Evolutionary conservation across 2,888 invertebrate species (phyloP).

Genomic region (Rotaria macrura): DNA sequence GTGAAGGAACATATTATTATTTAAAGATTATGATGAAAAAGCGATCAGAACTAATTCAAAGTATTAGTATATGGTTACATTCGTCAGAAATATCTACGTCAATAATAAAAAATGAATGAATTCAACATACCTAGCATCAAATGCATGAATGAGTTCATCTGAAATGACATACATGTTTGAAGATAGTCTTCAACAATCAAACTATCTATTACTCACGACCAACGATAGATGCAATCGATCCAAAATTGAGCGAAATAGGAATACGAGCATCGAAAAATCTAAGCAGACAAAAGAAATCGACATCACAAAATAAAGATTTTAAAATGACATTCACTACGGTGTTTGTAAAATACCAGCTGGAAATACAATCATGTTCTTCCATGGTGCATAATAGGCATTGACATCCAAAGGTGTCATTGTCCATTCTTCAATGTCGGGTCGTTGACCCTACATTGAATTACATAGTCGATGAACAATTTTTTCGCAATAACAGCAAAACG

Average conservation of each 20-base stretch:
- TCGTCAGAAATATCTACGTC: too few relatives aligned
- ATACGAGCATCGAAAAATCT: background rate
- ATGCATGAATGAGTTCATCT: constrained; percentile 46
- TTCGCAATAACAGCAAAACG: too few relatives aligned
- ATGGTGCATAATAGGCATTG: constrained; percentile 43
- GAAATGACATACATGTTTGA: background rate
- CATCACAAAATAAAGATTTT: constrained; percentile 21
- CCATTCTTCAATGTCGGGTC: constrained; percentile 40
- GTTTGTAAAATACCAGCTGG: constrained; percentile 43
- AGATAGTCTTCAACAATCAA: too few relatives aligned
- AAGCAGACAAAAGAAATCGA: constrained; percentile 37
- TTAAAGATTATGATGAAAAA: too few relatives aligned
- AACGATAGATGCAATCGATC: constrained; percentile 45
- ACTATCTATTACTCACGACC: constrained; percentile 36
- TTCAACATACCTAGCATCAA: constrained; percentile 38
- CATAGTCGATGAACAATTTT: constrained; percentile 30
- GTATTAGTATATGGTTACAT: too few relatives aligned
- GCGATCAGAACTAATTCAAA: too few relatives aligned
- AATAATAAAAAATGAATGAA: too few relatives aligned
- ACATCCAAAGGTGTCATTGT: constrained; percentile 40
- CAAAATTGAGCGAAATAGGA: constrained; percentile 39
- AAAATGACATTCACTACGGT: constrained; percentile 40
- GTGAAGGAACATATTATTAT: too few relatives aligned
- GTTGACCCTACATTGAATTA: background rate
- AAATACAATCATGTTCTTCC: constrained; percentile 41